Percentiles rank a stretch among this genome's conserved stretches.
Conservation (phyloP, 2,797 vertebrate species). For the Enteromius radiatus region DNA sequence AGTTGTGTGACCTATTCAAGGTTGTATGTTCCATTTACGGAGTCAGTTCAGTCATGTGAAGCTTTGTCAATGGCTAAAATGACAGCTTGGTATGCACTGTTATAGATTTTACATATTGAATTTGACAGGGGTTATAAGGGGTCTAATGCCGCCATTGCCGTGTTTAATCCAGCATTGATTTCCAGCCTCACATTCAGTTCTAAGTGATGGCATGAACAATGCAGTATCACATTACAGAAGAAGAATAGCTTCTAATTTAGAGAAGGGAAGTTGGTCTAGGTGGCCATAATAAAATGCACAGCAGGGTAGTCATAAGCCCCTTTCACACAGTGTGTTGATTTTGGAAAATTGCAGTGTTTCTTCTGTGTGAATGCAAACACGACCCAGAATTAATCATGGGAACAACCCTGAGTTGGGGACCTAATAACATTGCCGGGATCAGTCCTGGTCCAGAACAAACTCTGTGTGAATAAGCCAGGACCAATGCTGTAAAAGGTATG, state of each 20-base stretch:
- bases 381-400: neutral
- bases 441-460: neutral
- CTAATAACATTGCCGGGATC: neutral
- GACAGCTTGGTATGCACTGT: neutral
- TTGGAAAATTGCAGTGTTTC: neutral
- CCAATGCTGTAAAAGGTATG: neutral
- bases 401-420: neutral
- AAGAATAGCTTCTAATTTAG: neutral
- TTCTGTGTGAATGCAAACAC: neutral
- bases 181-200: neutral
- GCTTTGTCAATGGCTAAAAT: neutral
- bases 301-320: neutral
- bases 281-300: neutral
- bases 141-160: neutral
- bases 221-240: neutral
- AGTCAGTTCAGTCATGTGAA: neutral
- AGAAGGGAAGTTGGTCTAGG: neutral
- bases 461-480: neutral
- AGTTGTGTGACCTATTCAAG: neutral
- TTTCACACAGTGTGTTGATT: neutral
- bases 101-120: constrained; percentile 10
- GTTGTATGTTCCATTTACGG: neutral
- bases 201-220: constrained; percentile 3
- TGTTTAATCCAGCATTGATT: constrained; percentile 12
- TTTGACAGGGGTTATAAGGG: neutral